Conservation (phyloP, 1,140 invertebrate genomes). For the Magallana gigas region DNA sequence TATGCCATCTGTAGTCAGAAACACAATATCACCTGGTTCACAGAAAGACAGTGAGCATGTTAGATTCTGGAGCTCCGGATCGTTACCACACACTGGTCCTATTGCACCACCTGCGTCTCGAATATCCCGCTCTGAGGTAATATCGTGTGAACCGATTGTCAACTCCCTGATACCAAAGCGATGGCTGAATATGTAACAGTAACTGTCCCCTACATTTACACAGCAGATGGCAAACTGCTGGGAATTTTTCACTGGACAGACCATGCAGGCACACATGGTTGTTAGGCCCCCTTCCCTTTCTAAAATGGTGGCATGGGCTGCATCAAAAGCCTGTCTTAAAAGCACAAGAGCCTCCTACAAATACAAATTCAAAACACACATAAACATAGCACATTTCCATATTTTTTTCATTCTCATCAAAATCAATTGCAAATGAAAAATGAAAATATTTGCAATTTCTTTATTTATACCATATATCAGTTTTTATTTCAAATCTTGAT, state of each 20-base stretch:
- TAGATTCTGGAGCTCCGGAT: conserved; percentile 94
- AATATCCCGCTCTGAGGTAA: conserved; percentile 93
- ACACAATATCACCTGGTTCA: conserved; percentile 91
- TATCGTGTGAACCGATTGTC: conserved; percentile 90
- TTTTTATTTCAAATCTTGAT: no score
- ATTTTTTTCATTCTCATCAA: no score
- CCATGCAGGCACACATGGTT: conserved; percentile 89
- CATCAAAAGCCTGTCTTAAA: conserved; percentile 90
- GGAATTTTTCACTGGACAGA: conserved; percentile 84
- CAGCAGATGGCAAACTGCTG: conserved; percentile 90
- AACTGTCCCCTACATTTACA: conserved; percentile 94
- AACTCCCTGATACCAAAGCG: conserved; percentile 86
- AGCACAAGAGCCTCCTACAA: conserved; percentile 88
- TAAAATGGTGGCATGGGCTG: conserved; percentile 92
- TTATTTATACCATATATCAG: background rate
- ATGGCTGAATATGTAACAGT: conserved; percentile 92
- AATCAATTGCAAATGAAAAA: no score
- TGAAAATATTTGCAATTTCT: background rate
- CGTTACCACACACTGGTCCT: conserved; percentile 91
- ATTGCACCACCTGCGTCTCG: conserved; percentile 92
- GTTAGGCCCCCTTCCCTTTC: conserved; percentile 92
- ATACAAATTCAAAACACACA: conserved; percentile 43
- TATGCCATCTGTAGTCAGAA: conserved; percentile 94
- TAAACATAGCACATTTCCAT: background rate
- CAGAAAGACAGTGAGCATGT: conserved; percentile 93